Evolutionary conservation across 92 coral and sea anemone genomes (phyloP).

Genomic region (Porites divaricata): DNA sequence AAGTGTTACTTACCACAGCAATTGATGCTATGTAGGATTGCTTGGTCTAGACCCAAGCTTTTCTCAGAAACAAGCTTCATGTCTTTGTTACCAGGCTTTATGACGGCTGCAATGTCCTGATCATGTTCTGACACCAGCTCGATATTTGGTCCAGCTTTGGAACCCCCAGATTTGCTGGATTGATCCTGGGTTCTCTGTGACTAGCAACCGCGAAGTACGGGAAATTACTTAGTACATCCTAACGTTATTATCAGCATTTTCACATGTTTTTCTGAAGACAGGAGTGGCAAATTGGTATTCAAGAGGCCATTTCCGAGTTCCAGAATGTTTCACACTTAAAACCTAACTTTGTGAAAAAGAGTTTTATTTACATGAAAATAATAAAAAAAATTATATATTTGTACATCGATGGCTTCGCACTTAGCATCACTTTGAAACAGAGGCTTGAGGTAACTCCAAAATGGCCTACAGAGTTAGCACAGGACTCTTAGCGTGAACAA

Average conservation of each 20-base stretch:
- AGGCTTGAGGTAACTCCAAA: too few species aligned
- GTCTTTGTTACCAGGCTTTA: conserved; percentile 69
- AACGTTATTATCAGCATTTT: not conserved
- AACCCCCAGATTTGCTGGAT: conserved; percentile 70
- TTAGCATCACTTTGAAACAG: too few species aligned
- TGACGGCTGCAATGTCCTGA: conserved; percentile 48
- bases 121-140: conserved; percentile 73
- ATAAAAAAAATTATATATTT: too few species aligned
- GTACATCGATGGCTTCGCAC: too few species aligned
- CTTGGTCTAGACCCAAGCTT: conserved; percentile 94
- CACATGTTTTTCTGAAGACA: not conserved
- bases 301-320: too few species aligned
- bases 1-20: conserved; percentile 79
- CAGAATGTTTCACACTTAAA: too few species aligned
- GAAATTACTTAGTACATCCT: too few species aligned
- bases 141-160: conserved; percentile 56
- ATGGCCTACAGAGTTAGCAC: too few species aligned
- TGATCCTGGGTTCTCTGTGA: conserved; percentile 93
- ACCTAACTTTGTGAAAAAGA: too few species aligned
- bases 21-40: conserved; percentile 87
- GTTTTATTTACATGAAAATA: too few species aligned
- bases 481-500: too few species aligned
- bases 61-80: conserved; percentile 79
- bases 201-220: conserved; percentile 38
- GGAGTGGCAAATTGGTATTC: too few species aligned